Percentiles rank a stretch among this genome's conserved stretches.
Conservation (phyloP, 2,797 vertebrate genomes). For the Monodelphis domestica region DNA sequence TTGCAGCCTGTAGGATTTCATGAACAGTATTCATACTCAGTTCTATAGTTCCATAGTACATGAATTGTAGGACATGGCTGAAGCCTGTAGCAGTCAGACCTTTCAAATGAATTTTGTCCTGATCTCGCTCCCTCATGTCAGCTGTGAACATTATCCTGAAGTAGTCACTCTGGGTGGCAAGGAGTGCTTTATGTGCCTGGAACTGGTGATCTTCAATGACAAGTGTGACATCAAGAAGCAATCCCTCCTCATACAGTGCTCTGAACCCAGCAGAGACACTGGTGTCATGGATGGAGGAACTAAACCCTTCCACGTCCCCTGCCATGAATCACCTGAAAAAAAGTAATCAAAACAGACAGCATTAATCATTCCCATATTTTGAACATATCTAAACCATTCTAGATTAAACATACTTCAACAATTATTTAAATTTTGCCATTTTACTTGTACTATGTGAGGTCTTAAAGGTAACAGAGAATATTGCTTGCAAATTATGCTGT, state of each 20-base stretch:
- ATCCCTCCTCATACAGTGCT: constrained; percentile 97
- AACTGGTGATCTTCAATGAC: constrained; percentile 99
- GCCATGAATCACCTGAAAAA: constrained; percentile 96
- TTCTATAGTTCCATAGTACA: constrained; percentile 99
- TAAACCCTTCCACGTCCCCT: constrained; percentile 99
- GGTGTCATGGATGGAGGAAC: constrained; percentile 98
- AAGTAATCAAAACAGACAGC: constrained; percentile 81
- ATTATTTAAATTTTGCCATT: constrained; percentile 57
- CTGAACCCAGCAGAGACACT: constrained; percentile 98
- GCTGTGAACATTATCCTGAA: constrained; percentile 99
- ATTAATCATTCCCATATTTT: constrained; percentile 79
- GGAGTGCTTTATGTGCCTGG: constrained; percentile 99
- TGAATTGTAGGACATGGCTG: constrained; percentile 97
- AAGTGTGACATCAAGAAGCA: constrained; percentile 96
- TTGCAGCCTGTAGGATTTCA: constrained; percentile 98
- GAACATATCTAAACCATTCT: constrained; percentile 70
- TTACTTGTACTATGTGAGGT: constrained; percentile 52
- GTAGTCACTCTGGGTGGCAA: constrained; percentile 99
- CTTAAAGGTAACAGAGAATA: constrained; percentile 53
- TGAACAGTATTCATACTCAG: constrained; percentile 99
- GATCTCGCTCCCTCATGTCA: constrained; percentile 98
- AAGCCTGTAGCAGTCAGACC: constrained; percentile 98
- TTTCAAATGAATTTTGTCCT: constrained; percentile 99
- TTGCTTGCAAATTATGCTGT: constrained; percentile 18
- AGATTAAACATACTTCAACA: constrained; percentile 69